A percentile compares a stretch with the other conserved stretches of the same genome.
Evolutionary conservation across 2,888 invertebrate species (phyloP).

Genomic region (Limnephilus marmoratus): DNA sequence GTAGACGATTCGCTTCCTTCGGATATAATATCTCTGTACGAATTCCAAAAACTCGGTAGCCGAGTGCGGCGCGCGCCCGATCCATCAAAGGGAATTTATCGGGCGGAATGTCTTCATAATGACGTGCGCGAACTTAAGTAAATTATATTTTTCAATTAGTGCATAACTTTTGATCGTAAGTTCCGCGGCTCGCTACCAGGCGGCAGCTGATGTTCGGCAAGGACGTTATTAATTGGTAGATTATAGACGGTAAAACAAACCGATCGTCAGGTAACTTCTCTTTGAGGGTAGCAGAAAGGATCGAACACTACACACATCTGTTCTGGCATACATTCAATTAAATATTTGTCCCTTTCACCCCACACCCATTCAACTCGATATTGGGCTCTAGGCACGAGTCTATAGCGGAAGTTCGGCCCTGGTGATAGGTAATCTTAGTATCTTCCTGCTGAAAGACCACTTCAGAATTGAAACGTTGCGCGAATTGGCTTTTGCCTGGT

Average conservation of each 20-base stretch:
- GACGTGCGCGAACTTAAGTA: not conserved
- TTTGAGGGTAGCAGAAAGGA: not conserved
- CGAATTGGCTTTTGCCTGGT: no score
- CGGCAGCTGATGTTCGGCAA: slow-evolving; percentile 17
- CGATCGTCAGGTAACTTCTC: not conserved
- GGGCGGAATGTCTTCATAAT: slow-evolving; percentile 21
- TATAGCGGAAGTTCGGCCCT: no score
- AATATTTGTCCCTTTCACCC: no score
- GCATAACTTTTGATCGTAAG: slow-evolving; percentile 10
- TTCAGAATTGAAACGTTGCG: no score
- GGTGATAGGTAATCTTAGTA: no score
- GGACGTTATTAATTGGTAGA: not conserved
- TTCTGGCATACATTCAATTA: no score
- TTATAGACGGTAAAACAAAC: not conserved
- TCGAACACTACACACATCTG: not conserved
- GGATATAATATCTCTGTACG: no score
- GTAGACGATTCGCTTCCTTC: not conserved
- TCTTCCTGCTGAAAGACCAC: no score
- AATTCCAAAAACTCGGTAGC: no score
- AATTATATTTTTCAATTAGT: slow-evolving; percentile 37
- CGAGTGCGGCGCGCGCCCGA: not conserved
- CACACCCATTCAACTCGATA: no score
- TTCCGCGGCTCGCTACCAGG: slow-evolving; percentile 27
- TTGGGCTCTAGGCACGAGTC: no score
- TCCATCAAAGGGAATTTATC: slow-evolving; percentile 44